phyloP scores from a whole-genome alignment of 2,113 vertebrate species.

The Caranx melampygus region DNA sequence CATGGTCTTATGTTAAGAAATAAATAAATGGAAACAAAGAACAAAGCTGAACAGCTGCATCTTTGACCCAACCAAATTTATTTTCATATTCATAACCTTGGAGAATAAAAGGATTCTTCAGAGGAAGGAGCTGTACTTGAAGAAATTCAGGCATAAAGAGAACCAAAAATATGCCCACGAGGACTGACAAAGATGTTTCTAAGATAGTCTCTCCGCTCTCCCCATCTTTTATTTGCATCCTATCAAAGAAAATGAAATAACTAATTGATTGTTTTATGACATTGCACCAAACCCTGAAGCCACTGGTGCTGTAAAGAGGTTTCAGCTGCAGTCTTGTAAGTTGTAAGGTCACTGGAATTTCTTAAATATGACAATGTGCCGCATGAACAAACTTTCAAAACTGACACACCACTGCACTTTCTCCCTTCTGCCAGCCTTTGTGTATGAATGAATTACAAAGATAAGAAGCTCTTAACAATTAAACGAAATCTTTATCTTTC shows the following conservation, averaged over 20 bases:
- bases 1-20: constrained; percentile 22
- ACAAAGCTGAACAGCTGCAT: constrained; percentile 19
- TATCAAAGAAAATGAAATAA: constrained; percentile 40
- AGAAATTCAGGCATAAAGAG: constrained; percentile 5
- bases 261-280: constrained; percentile 58
- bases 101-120: constrained; percentile 33
- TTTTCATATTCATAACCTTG: constrained; percentile 45
- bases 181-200: constrained; percentile 16
- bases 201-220: background rate
- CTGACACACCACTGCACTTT: too few relatives aligned
- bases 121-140: constrained; percentile 1
- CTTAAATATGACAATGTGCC: background rate
- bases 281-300: constrained; percentile 12
- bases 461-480: too few relatives aligned
- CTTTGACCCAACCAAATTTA: constrained; percentile 33
- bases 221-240: constrained; percentile 24
- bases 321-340: background rate
- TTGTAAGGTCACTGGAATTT: background rate
- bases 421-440: too few relatives aligned
- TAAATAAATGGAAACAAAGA: constrained; percentile 40
- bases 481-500: too few relatives aligned
- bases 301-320: background rate
- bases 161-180: constrained; percentile 4
- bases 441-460: too few relatives aligned
- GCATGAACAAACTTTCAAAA: background rate